Evolutionary conservation across 2,888 invertebrate genomes (phyloP).

Genomic region (Alviniconcha strummeri): DNA sequence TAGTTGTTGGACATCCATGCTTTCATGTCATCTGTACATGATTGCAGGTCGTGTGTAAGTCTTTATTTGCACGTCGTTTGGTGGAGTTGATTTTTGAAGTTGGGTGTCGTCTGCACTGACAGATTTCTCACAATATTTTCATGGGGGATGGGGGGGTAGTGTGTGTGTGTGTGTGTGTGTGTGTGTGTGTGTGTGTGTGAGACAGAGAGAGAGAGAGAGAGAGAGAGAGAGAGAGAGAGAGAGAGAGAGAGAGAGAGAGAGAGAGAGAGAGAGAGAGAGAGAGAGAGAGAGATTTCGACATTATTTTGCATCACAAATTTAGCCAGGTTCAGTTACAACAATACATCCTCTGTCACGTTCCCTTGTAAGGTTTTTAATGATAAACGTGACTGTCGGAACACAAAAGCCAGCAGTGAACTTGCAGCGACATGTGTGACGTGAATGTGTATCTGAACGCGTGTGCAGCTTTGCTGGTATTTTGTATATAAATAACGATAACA

Average conservation of each 20-base stretch:
- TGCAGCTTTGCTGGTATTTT: not conserved
- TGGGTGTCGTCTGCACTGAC: too few relatives aligned
- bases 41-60: too few relatives aligned
- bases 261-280: not conserved
- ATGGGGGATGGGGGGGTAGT: not conserved
- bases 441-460: not conserved
- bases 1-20: too few relatives aligned
- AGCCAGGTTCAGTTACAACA: not conserved
- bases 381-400: not conserved
- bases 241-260: not conserved
- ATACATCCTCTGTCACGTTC: not conserved
- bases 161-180: not conserved
- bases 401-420: not conserved
- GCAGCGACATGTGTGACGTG: not conserved
- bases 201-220: not conserved
- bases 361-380: not conserved
- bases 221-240: not conserved
- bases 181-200: not conserved
- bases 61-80: too few relatives aligned
- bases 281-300: not conserved
- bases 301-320: not conserved
- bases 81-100: too few relatives aligned
- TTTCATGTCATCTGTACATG: too few relatives aligned
- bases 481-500: too few relatives aligned
- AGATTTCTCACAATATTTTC: not conserved